Conservation (phyloP, 1,140 invertebrate species). For the Carposina sasakii region DNA sequence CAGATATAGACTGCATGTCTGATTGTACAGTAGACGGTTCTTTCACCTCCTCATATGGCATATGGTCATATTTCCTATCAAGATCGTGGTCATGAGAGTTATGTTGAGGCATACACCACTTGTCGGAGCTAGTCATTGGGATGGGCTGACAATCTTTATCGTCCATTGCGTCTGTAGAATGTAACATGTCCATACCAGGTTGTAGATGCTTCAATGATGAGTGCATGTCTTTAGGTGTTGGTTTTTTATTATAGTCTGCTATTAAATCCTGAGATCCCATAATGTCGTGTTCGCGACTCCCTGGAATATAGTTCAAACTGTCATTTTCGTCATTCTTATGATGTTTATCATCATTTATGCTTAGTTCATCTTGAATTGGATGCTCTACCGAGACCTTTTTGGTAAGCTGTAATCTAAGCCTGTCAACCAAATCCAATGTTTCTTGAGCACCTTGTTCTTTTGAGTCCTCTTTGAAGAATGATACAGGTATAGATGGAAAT, state of each 20-base stretch:
- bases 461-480: conserved; percentile 84
- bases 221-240: conserved; percentile 9
- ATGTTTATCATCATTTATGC: conserved; percentile 32
- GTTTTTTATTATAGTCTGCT: conserved; percentile 9
- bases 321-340: conserved; percentile 21
- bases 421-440: conserved; percentile 85
- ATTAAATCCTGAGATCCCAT: no score
- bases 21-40: conserved; percentile 40
- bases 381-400: conserved; percentile 51
- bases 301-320: no score
- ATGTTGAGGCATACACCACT: conserved; percentile 39
- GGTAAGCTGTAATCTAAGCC: conserved; percentile 76
- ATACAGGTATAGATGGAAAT: conserved; percentile 77
- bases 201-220: no score
- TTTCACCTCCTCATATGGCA: conserved; percentile 36
- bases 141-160: conserved; percentile 30
- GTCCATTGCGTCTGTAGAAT: conserved; percentile 16
- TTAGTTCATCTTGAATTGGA: conserved; percentile 32
- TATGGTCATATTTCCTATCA: conserved; percentile 39
- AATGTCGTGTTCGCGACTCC: no score
- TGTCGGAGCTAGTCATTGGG: conserved; percentile 37
- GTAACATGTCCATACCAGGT: no score
- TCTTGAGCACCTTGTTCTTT: conserved; percentile 80
- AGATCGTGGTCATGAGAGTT: no score
- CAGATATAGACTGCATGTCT: conserved; percentile 47